Evolutionary conservation across 2,888 invertebrate species (phyloP).

Genomic region (Netelia fuscicornis): DNA sequence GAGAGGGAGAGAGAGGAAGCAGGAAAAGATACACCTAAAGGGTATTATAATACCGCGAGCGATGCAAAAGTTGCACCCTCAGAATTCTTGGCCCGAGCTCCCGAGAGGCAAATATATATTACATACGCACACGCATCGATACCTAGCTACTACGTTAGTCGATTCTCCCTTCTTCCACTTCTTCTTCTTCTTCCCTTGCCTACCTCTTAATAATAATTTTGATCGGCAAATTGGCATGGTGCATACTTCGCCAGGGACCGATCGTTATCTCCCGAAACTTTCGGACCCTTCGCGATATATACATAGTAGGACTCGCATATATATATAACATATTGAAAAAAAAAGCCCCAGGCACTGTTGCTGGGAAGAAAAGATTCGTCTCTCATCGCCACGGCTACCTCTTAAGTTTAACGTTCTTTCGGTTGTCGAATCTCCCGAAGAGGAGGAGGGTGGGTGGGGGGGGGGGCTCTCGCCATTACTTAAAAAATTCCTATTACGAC

Average conservation of each 20-base stretch:
- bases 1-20: conserved; percentile 26
- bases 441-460: no score
- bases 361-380: conserved; percentile 59
- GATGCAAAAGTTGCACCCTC: conserved; percentile 37
- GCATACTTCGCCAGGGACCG: conserved; percentile 81
- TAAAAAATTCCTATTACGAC: conserved; percentile 29
- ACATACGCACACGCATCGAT: conserved; percentile 56
- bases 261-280: conserved; percentile 83
- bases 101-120: conserved; percentile 28
- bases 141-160: conserved; percentile 67
- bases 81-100: conserved; percentile 23
- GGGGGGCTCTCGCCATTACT: neutral
- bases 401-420: conserved; percentile 23
- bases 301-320: neutral
- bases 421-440: neutral
- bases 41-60: conserved; percentile 29
- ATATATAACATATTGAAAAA: conserved; percentile 45
- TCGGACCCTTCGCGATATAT: conserved; percentile 73
- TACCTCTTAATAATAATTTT: conserved; percentile 84
- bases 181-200: conserved; percentile 28
- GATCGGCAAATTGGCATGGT: conserved; percentile 83
- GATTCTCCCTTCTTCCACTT: conserved; percentile 4
- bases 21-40: conserved; percentile 36
- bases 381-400: conserved; percentile 56
- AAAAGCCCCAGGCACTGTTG: conserved; percentile 55